Conservation (phyloP, 1,140 invertebrate genomes). For the Diabrotica undecimpunctata region DNA sequence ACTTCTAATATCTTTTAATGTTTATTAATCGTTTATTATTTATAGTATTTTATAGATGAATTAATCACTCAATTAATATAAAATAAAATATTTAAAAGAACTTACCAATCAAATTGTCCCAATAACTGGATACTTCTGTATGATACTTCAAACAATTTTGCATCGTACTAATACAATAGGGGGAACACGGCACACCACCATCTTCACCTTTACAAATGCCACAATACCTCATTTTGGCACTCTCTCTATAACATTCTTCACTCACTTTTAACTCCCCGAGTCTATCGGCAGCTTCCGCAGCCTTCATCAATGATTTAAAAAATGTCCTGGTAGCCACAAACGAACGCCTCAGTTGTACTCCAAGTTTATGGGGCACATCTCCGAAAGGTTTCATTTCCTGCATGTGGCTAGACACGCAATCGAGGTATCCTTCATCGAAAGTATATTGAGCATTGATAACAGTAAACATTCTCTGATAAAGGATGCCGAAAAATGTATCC, state of each 20-base stretch:
- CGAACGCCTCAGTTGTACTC: constrained; percentile 81
- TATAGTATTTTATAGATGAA: no score
- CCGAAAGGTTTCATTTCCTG: constrained; percentile 89
- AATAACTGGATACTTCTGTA: constrained; percentile 77
- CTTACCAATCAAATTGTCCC: constrained; percentile 90
- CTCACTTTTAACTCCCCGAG: constrained; percentile 72
- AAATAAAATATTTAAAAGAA: constrained; percentile 25
- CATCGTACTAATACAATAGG: constrained; percentile 87
- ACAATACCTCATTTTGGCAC: constrained; percentile 84
- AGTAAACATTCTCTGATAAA: constrained; percentile 95
- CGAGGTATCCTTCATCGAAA: constrained; percentile 78
- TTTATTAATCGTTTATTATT: no score
- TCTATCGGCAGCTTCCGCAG: constrained; percentile 77
- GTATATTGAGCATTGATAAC: constrained; percentile 88
- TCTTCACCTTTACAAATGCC: constrained; percentile 70
- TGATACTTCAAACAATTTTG: constrained; percentile 84
- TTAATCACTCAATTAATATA: no score
- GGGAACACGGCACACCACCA: constrained; percentile 72
- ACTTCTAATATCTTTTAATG: no score
- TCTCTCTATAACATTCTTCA: constrained; percentile 69
- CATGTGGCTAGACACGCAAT: constrained; percentile 87
- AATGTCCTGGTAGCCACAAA: constrained; percentile 94
- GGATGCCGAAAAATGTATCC: constrained; percentile 87
- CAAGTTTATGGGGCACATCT: constrained; percentile 87
- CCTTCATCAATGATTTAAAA: constrained; percentile 79